These are phyloP conservation scores for Spicauda simplicius DNA, from an alignment of 2,888 invertebrate genomes.

Conservation along the genomic window DNA sequence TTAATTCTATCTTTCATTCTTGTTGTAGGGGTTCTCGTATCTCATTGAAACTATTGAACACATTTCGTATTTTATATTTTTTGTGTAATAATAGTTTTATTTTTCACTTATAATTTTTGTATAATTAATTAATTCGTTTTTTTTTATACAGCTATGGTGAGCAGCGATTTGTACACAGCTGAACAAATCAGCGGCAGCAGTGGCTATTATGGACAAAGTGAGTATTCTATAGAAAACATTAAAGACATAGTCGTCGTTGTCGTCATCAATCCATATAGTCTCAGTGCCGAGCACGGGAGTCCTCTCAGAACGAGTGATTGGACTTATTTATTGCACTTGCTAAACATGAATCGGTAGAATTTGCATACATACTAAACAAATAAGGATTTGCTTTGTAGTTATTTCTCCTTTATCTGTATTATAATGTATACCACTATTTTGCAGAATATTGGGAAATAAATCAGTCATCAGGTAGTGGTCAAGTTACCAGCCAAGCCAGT, in stretches of 20 bases:
- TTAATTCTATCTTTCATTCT: too few relatives aligned
- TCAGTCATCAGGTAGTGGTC: constrained; percentile 37
- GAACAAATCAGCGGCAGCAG: constrained; percentile 57
- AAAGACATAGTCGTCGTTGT: too few relatives aligned
- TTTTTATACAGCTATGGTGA: constrained; percentile 63
- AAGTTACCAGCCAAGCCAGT: constrained; percentile 37
- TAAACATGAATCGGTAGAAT: too few relatives aligned
- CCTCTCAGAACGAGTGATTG: too few relatives aligned
- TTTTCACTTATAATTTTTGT: background rate
- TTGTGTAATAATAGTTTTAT: too few relatives aligned
- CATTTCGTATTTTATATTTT: too few relatives aligned
- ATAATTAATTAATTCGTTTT: background rate
- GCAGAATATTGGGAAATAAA: constrained; percentile 49
- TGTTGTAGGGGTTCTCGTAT: too few relatives aligned
- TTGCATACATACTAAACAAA: background rate
- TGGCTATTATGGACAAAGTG: constrained; percentile 72
- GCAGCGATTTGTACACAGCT: constrained; percentile 62
- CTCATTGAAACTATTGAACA: too few relatives aligned
- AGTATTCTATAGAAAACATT: constrained; percentile 39
- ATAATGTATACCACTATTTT: constrained; percentile 20
- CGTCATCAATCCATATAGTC: too few relatives aligned
- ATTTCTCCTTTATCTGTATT: background rate
- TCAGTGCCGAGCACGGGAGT: too few relatives aligned
- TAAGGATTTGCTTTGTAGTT: background rate
- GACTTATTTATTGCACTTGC: too few relatives aligned